Percentiles rank a stretch among this genome's conserved stretches.
Evolutionary conservation across 2,888 invertebrate genomes (phyloP).

Genomic region (Tuta absoluta): DNA sequence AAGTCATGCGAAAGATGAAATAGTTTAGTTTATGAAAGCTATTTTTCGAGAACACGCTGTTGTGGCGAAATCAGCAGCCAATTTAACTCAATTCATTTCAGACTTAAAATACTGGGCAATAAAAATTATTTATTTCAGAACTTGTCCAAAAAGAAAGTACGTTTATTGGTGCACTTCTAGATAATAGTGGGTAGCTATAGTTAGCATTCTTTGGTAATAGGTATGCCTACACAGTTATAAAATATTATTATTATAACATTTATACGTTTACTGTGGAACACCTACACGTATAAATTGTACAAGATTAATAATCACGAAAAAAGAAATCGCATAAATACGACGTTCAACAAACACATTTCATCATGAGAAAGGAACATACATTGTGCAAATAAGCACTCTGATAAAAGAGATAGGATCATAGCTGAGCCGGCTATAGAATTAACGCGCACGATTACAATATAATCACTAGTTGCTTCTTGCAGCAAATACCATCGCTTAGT

Average conservation of each 20-base stretch:
- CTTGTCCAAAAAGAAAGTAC: too few relatives aligned
- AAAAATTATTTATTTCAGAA: too few relatives aligned
- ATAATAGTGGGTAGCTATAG: too few relatives aligned
- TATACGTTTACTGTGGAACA: too few relatives aligned
- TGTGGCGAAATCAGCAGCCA: not conserved
- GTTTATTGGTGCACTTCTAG: too few relatives aligned
- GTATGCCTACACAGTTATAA: too few relatives aligned
- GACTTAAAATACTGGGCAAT: too few relatives aligned
- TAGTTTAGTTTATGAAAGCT: slow-evolving; percentile 21
- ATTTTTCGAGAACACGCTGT: not conserved
- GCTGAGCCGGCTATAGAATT: not conserved
- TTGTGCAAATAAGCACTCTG: slow-evolving; percentile 4
- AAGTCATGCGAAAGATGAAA: slow-evolving; percentile 30
- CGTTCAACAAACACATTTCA: not conserved
- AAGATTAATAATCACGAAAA: too few relatives aligned
- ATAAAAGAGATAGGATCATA: slow-evolving; percentile 17
- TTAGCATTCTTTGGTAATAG: too few relatives aligned
- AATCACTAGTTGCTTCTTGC: slow-evolving; percentile 23
- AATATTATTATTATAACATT: too few relatives aligned
- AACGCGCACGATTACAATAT: slow-evolving; percentile 28
- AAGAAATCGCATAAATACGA: too few relatives aligned
- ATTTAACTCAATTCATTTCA: not conserved
- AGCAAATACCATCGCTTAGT: slow-evolving; percentile 13
- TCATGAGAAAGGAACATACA: not conserved
- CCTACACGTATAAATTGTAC: too few relatives aligned